These are phyloP conservation scores for Chrysodeixis includens DNA, from an alignment of 2,888 invertebrate genomes.

Conservation along the genomic window DNA sequence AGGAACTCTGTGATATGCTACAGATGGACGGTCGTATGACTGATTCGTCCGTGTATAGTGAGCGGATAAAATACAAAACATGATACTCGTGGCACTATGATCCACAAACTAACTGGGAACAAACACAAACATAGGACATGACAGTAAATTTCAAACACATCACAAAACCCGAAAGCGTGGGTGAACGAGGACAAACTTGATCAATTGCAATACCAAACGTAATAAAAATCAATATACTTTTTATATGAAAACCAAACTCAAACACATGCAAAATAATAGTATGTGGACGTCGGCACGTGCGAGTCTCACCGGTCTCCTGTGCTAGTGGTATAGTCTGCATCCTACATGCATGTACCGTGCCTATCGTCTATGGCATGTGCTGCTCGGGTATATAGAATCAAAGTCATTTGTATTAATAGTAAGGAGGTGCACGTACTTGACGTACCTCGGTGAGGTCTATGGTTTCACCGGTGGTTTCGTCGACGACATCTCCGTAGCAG, in stretches of 20 bases:
- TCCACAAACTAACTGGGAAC: conserved; percentile 73
- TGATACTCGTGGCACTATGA: conserved; percentile 56
- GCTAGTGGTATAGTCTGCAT: conserved; percentile 55
- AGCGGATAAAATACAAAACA: conserved; percentile 52
- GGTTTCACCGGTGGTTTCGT: conserved; percentile 95
- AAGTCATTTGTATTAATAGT: conserved; percentile 30
- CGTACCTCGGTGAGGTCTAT: conserved; percentile 95
- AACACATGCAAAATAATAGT: conserved; percentile 75
- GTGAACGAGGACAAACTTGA: conserved; percentile 67
- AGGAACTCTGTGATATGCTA: conserved; percentile 50
- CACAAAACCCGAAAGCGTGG: conserved; percentile 74
- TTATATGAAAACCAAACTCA: conserved; percentile 61
- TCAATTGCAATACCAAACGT: conserved; percentile 54
- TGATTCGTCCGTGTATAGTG: conserved; percentile 48
- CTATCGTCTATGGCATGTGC: conserved; percentile 65
- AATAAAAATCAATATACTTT: conserved; percentile 51
- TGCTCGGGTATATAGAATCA: conserved; percentile 42
- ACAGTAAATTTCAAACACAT: conserved; percentile 68
- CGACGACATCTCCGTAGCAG: conserved; percentile 97
- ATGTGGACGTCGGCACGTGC: conserved; percentile 65
- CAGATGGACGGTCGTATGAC: conserved; percentile 49
- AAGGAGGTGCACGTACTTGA: conserved; percentile 48
- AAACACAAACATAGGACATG: conserved; percentile 65
- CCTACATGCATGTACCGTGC: conserved; percentile 57
- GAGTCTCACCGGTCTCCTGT: conserved; percentile 55